phyloP scores from a whole-genome alignment of 64 coral and sea anemone species.

The Hydrozoanthus tunicans region DNA sequence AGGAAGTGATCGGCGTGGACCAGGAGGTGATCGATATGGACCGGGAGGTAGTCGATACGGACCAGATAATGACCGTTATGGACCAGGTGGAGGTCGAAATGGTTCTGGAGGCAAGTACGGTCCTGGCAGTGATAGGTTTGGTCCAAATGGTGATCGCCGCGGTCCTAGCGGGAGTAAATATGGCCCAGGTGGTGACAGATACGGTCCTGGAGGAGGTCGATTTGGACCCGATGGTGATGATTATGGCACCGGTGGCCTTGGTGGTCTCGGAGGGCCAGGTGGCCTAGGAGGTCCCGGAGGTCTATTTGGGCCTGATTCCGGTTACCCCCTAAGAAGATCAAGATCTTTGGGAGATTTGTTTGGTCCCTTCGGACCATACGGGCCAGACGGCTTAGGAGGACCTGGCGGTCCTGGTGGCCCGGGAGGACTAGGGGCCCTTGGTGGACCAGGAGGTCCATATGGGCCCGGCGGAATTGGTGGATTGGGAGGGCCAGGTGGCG shows the following conservation, averaged over 20 bases:
- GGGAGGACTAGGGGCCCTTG: not conserved
- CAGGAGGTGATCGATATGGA: not conserved
- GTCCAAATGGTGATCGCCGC: not conserved
- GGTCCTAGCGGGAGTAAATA: not conserved
- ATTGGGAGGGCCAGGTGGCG: not conserved
- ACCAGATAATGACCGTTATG: not conserved
- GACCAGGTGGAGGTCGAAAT: not conserved
- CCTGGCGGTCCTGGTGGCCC: not conserved
- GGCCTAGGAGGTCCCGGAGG: constrained; percentile 49
- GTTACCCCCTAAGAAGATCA: constrained; percentile 24
- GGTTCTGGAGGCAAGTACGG: not conserved
- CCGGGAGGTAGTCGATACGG: constrained; percentile 10
- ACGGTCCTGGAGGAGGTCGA: constrained; percentile 21
- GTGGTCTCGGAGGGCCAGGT: constrained; percentile 44
- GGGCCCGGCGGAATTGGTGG: not conserved
- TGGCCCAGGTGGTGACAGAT: constrained; percentile 14
- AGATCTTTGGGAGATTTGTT: constrained; percentile 13
- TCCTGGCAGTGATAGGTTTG: not conserved
- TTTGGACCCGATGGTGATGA: not conserved
- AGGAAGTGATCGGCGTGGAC: not conserved
- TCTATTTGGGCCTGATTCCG: not conserved
- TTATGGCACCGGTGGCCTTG: constrained; percentile 11
- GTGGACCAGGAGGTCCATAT: not conserved
- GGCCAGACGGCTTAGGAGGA: not conserved
- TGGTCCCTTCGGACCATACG: not conserved